Evolutionary conservation across 2,113 vertebrate genomes (phyloP).

Genomic region (Megalops atlanticus): DNA sequence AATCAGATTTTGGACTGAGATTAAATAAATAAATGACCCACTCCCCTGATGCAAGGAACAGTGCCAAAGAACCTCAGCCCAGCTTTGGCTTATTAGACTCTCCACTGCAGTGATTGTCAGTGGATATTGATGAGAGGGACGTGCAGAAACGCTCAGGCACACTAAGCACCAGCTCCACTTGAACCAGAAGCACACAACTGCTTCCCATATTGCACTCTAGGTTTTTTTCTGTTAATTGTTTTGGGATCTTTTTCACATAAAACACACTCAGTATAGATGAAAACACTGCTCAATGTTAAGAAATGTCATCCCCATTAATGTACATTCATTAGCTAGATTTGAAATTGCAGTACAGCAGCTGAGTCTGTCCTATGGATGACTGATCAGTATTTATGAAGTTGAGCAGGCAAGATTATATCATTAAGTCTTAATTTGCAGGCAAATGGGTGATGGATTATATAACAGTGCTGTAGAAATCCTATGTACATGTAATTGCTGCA

Average conservation of each 20-base stretch:
- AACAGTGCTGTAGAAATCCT: constrained; percentile 8
- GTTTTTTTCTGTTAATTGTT: too few species aligned
- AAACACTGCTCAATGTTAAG: constrained; percentile 4
- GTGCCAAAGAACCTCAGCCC: neutral
- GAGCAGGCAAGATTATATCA: constrained; percentile 30
- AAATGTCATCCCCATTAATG: constrained; percentile 1
- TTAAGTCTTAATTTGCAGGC: constrained; percentile 21
- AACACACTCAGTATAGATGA: too few species aligned
- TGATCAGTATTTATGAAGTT: constrained; percentile 15
- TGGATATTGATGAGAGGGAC: neutral
- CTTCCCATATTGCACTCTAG: too few species aligned
- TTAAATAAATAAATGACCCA: neutral
- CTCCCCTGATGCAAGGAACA: neutral
- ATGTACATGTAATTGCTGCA: constrained; percentile 20
- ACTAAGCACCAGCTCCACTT: too few species aligned
- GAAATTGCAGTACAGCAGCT: constrained; percentile 4
- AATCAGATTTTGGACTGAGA: neutral
- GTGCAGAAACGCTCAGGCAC: neutral
- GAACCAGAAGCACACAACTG: too few species aligned
- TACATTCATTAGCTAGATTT: constrained; percentile 12
- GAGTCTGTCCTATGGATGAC: neutral
- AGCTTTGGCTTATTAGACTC: neutral
- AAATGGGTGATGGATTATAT: neutral
- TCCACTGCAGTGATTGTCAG: neutral
- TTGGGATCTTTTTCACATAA: too few species aligned